Base-by-base conservation (phyloP, 2,888 invertebrate genomes). In the Himalopsyche japonica region DNA sequence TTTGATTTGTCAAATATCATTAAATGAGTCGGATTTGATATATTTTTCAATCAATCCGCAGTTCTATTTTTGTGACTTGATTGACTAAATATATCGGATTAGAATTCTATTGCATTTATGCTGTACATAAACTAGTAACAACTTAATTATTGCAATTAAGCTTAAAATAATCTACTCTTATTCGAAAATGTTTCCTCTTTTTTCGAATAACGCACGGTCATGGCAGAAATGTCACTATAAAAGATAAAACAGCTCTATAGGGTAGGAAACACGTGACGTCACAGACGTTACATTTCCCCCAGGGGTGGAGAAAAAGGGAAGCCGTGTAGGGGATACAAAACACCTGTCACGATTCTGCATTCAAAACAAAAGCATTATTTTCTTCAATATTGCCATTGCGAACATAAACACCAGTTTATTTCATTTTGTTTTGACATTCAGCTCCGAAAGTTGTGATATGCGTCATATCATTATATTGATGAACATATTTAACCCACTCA, bases 231-330 rank as follows among this genome's bases (percentile, higher is more conserved):
- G 83, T 80, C 83, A 81, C 47, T 34, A 48, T 76, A 83, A 86
- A 86, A 84, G 86, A 86, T 86, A 86, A 82, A 86, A 86, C 84
- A 57, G 84, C 64, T 64, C 64, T 34, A 34, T 20, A 70, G 49
- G 80, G 37, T 47, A 86, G 86, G 86, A 86, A 86, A 82, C 86
- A 76, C 48, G 84, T 84, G 86, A 84, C 86, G 84, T 84, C 83
- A 83, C 78, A 43, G 81, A 80, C n/a, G 24, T 48, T 15, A 24
- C 48, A 79, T 24, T 43, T 49, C 20, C 27, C n/a, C 43, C 12
- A 30, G 64, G 47, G 76, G 76, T 57, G 57, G 81, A 27, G 81
- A 76, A 70, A 34, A 12, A 20, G 37, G 30, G 48, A 30, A 32
- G 32, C 76, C 76, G 34, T 81, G 78, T 49, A 48, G 18, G 30